phyloP scores from a whole-genome alignment of 2,113 vertebrate species.

The Serilophus lunatus region DNA sequence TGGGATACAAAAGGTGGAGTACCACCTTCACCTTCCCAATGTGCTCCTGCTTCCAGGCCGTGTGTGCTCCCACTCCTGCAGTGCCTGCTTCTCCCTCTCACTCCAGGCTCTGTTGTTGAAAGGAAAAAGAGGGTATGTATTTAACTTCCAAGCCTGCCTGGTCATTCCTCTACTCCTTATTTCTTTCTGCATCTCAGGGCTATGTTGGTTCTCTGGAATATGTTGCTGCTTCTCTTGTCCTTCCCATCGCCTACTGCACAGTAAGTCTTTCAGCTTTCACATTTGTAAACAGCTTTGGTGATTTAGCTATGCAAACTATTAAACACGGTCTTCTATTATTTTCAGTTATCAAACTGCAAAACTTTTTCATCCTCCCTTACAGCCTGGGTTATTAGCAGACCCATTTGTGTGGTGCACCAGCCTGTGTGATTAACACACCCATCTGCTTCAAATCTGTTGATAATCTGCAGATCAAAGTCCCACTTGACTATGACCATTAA shows the following conservation, averaged over 20 bases:
- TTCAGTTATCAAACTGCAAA: not conserved
- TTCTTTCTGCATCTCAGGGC: not conserved
- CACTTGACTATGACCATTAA: not conserved
- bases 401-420: not conserved
- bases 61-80: rapidly evolving
- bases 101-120: not conserved
- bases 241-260: not conserved
- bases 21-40: rapidly evolving
- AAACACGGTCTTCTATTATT: not conserved
- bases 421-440: not conserved
- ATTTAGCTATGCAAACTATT: not conserved
- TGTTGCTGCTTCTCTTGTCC: not conserved
- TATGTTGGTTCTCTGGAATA: not conserved
- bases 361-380: not conserved
- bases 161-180: not conserved
- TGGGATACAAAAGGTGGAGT: not conserved
- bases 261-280: not conserved
- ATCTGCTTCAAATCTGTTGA: constrained; percentile 12
- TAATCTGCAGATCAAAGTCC: constrained; percentile 9
- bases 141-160: not conserved
- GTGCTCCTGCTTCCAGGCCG: not conserved
- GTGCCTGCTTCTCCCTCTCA: not conserved
- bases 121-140: not conserved
- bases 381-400: not conserved
- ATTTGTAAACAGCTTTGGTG: not conserved